Evolutionary conservation across 1,140 invertebrate genomes (phyloP).

Genomic region (Drosophila watanabei): DNA sequence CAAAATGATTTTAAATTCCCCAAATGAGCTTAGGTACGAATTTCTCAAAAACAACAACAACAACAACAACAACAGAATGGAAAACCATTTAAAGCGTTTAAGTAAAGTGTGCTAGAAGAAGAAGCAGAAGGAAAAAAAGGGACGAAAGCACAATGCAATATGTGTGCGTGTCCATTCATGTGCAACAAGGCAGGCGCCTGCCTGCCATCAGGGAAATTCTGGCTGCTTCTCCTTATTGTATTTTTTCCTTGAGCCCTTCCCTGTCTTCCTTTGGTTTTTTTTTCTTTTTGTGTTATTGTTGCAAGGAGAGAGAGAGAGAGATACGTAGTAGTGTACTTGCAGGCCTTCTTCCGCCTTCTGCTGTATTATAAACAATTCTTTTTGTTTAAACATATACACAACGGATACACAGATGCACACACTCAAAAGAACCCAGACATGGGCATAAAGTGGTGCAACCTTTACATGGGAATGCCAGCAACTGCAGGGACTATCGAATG

Average conservation of each 20-base stretch:
- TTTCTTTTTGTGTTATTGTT: conserved; percentile 22
- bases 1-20: conserved; percentile 64
- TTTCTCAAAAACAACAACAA: conserved; percentile 14
- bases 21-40: conserved; percentile 56
- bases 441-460: conserved; percentile 6
- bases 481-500: conserved; percentile 30
- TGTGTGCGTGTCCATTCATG: conserved; percentile 68
- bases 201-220: conserved; percentile 45
- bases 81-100: conserved; percentile 50
- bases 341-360: conserved; percentile 40
- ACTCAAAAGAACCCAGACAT: conserved; percentile 15
- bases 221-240: conserved; percentile 9
- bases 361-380: conserved; percentile 77
- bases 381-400: conserved; percentile 31
- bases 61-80: conserved; percentile 11
- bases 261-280: not conserved
- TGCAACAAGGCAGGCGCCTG: conserved; percentile 74
- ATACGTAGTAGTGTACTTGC: conserved; percentile 3
- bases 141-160: conserved; percentile 27
- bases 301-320: conserved; percentile 17
- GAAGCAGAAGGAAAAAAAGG: conserved; percentile 3
- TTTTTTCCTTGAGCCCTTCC: not conserved
- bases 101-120: conserved; percentile 19
- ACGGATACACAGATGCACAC: conserved; percentile 18
- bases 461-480: conserved; percentile 26